Base-by-base conservation (phyloP, 2,797 vertebrate genomes). In the Takifugu rubripes region DNA sequence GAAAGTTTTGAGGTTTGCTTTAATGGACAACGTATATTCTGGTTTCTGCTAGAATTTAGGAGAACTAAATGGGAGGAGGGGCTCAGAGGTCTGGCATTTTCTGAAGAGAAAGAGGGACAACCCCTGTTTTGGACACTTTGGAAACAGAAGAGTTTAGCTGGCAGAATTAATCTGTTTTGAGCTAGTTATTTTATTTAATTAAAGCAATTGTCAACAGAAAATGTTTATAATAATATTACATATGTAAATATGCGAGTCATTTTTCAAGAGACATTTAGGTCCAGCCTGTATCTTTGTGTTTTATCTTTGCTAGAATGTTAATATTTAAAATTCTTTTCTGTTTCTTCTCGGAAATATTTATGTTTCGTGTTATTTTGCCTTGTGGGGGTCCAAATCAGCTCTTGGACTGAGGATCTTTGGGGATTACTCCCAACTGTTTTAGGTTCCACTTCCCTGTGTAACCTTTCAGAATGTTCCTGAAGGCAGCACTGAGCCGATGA, bases 401-500 rank as follows among this genome's bases (percentile, higher is more conserved):
- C 51, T 59, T 5, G 59, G 68, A 55, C 54, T 58, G 42, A n/a
- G 5, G 26, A 21, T 59, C 54, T 58, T 53, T 33, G 54, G 64
- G 56, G 52, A 62, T 40, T 49, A 44, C 33, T 50, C 48, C 24
- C 21, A 43, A 12, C 9, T 60, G 12, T 45, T 27, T 59, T 49
- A 64, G 42, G 72, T 72, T 63, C 52, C 49, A 36, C 24, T 60
- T 26, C 49, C 49, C 29, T 48, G 42, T 53, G 45, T 68, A 82
- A 77, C 75, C 66, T 84, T 74, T 78, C 16, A 46, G 53, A 49
- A 75, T 67, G 72, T 75, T 76, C 66, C 68, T 67, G 59, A 25
- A 74, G 68, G 54, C 62, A 36, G 63, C 56, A 66, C 54, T 49
- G 60, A 78, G 70, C 70, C 60, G n/a, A 56, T 14, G 56, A 69